phyloP scores from a whole-genome alignment of 2,113 vertebrate species.

The Neolamprologus falcicula region DNA sequence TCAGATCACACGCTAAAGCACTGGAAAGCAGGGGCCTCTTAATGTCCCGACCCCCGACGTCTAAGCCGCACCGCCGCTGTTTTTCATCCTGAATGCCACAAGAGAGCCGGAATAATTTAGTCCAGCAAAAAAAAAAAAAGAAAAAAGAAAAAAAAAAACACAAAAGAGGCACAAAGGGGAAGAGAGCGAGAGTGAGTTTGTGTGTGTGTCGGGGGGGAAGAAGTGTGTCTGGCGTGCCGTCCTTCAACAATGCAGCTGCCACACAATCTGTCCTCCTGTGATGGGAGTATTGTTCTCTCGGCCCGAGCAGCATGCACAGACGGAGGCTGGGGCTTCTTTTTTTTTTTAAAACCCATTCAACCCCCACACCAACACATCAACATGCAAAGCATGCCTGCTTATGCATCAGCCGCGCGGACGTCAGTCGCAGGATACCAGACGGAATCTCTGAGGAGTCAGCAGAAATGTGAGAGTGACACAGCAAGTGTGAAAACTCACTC shows the following conservation, averaged over 20 bases:
- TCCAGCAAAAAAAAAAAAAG: slow-evolving; percentile 25
- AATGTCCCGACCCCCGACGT: slow-evolving; percentile 72
- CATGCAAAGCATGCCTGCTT: slow-evolving; percentile 39
- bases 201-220: slow-evolving; percentile 62
- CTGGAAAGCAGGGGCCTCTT: slow-evolving; percentile 6
- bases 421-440: slow-evolving; percentile 22
- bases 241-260: slow-evolving; percentile 89
- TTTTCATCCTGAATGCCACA: slow-evolving; percentile 85
- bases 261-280: slow-evolving; percentile 86
- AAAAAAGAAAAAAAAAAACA: slow-evolving; percentile 15
- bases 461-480: slow-evolving; percentile 29
- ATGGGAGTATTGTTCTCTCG: slow-evolving; percentile 82
- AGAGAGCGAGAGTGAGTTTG: slow-evolving; percentile 23
- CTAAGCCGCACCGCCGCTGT: slow-evolving; percentile 79
- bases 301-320: slow-evolving; percentile 77
- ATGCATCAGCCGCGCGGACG: slow-evolving; percentile 68
- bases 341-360: slow-evolving; percentile 43
- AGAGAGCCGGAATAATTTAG: slow-evolving; percentile 87
- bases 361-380: slow-evolving; percentile 7
- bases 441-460: slow-evolving; percentile 30
- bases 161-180: slow-evolving; percentile 74
- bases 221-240: slow-evolving; percentile 89
- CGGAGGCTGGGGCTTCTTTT: slow-evolving; percentile 55
- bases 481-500: not conserved
- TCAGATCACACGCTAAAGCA: not conserved